Base-by-base conservation (phyloP, 2,113 vertebrate species). In the Periophthalmus modestus region DNA sequence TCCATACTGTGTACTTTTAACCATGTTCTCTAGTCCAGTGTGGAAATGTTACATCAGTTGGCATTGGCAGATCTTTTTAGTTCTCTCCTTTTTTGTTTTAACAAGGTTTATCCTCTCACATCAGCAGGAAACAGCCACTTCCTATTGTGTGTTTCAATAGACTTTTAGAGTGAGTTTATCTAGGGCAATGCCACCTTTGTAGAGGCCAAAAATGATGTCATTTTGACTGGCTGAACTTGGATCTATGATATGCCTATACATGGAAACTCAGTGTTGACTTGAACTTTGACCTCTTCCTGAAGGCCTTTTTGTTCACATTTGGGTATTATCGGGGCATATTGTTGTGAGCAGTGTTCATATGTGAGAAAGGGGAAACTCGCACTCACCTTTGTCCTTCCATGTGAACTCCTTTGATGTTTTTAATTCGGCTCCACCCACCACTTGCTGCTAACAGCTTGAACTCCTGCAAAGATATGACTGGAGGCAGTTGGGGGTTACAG, bases 91-190 rank as follows among this genome's bases (percentile, higher is more conserved):
- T n/a, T 85, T 88, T 91, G 85, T 92, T 85, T 74, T 86, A 73
- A 81, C 83, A 82, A 69, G 67, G 59, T 87, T 80, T 75, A 82
- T 54, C 68, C 68, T 39, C 83, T 67, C 84, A 87, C 79, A 93
- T 89, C 85, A 87, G 87, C 86, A 92, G 93, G 93, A 93, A 93
- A 85, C 91, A 93, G 91, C 80, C 86, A 85, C 89, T 91, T 92
- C 92, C 92, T 77, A 71, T 80, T 62, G 46, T 28, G 46, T 58
- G 39, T 81, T 81, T 77, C 83, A 12, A 1, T 74, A 70, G 85
- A 71, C 43, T 7, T 77, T 79, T 74, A 71, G 66, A 54, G 66
- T 39, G 57, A 68, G 70, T 58, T 86, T 81, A 75, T 87, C 79
- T 68, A 61, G 18, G 2, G 19, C 7, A 36, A 15, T 18, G 1